Evolutionary conservation across 2,113 vertebrate genomes (phyloP).

Genomic region (Coregonus clupeaformis): DNA sequence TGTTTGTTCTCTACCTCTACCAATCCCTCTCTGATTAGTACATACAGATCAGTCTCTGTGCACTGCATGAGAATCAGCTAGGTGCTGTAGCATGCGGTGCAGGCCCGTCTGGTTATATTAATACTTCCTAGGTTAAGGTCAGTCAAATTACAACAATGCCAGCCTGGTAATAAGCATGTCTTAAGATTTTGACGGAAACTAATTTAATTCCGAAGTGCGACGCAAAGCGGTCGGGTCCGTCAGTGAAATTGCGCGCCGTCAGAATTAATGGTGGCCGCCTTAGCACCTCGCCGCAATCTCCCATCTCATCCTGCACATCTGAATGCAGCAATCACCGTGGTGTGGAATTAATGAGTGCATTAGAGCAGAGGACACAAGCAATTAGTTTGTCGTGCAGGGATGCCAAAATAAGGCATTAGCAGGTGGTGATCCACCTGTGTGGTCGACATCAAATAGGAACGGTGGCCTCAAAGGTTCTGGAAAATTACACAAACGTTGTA

Average conservation of each 20-base stretch:
- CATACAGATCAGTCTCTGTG: not conserved
- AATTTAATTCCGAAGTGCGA: constrained; percentile 66
- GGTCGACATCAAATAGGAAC: constrained; percentile 32
- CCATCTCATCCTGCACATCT: constrained; percentile 43
- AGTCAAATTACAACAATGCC: constrained; percentile 67
- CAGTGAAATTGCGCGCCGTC: constrained; percentile 21
- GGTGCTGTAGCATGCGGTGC: not conserved
- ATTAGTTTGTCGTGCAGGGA: constrained; percentile 61
- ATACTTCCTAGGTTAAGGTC: constrained; percentile 73
- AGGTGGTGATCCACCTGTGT: constrained; percentile 32
- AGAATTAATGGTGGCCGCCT: constrained; percentile 45
- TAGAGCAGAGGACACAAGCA: constrained; percentile 71
- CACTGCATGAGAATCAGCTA: not conserved
- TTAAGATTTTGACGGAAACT: constrained; percentile 61
- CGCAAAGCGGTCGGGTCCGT: constrained; percentile 26
- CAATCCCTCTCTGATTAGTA: too few species aligned
- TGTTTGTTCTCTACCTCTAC: not conserved
- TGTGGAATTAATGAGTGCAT: constrained; percentile 69
- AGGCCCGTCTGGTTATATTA: constrained; percentile 40
- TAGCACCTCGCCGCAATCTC: constrained; percentile 32
- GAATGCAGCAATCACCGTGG: constrained; percentile 59
- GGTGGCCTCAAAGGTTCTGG: constrained; percentile 24
- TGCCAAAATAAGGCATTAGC: constrained; percentile 64
- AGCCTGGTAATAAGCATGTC: constrained; percentile 65
- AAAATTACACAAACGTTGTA: constrained; percentile 34